Evolutionary conservation across 2,113 vertebrate genomes (phyloP), one percentile per base, ranked within the genome.

Genomic region (Phaethon lepturus): DNA sequence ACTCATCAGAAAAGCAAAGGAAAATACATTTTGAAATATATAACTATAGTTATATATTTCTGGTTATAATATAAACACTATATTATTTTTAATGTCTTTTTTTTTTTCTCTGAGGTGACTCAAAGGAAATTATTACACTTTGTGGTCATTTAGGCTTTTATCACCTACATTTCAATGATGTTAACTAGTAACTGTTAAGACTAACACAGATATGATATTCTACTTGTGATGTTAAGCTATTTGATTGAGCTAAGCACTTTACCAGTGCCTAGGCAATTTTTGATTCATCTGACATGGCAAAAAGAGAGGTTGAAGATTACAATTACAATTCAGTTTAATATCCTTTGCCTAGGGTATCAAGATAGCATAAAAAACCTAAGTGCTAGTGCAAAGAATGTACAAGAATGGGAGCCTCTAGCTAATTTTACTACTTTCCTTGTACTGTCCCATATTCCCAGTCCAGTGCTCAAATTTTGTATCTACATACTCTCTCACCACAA

Each of bases 381-480:
- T 78, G 15, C 2, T 81, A 35, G 17, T 2, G 1, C 17, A 78
- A 17, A 44, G 10, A 28, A 19, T 49, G 16, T 52, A 4, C 7
- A n/a, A 20, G 9, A 50, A 45, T 35, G 17, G 7, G 4, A 80
- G 2, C 2, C 4, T 40, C 19, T 52, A 10, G 16, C 2, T 1
- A 35, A 4, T 69, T 88, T 60, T 56, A 49, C 5, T 25, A 1
- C 3, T 59, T 90, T 24, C 5, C 17, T 74, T 74, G 5, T 28
- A 13, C 6, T 52, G 25, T 56, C 10, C 26, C 11, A 16, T 45
- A 59, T 20, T 76, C 17, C 12, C 7, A 71, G 14, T 4, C 4
- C 5, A 58, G 6, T 62, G 5, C 5, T 49, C 60, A 69, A 15
- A 23, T 47, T 19, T 90, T 75, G 40, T 6, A 17, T 88, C 22